Evolutionary conservation across 2,113 vertebrate genomes (phyloP), one percentile per base, ranked within the genome.

Genomic region (Myotis yumanensis): DNA sequence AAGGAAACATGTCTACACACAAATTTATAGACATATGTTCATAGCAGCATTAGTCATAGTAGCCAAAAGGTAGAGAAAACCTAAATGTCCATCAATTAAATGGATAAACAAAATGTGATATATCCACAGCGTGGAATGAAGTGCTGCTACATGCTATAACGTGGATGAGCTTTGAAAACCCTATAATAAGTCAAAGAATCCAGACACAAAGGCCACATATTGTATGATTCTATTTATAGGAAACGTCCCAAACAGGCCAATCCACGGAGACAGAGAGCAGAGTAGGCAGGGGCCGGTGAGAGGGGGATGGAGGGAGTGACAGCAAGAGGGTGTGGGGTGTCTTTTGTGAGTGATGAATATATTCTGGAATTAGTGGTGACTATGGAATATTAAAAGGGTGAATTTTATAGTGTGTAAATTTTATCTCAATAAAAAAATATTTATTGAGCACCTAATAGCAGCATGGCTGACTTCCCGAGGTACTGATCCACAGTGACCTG

Each of bases 351-450:
- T 52, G n/a, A 57, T 76, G 8, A 76, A 76, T 87, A 80, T 46
- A 3, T 75, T 80, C 85, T 92, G 52, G 32, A 93, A 62, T 72
- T 82, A 86, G 52, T 35, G 4, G 62, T 76, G 46, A 92, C 57
- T 30, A 3, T 46, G 43, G 43, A 91, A n/a, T 73, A 76, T 66
- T 89, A 85, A 94, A 89, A 81, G 54, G 37, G 40, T 57, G 23
- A 57, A 32, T 87, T 75, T 84, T 66, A 75, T 71, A 35, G 10
- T 86, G 35, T 35, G 40, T 86, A 73, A 90, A 69, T 73, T 96
- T 95, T 82, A 83, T 75, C 69, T 89, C 11, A 57, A 7, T 89
- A 64, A 94, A 94, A 64, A 18, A 32, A 54, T n/a, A 35, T 90
- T 32, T 62, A 30, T 7, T 32, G 11, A 88, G 28, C 46, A 73